phyloP scores from a whole-genome alignment of 1,140 invertebrate genomes.

The Drosophila pachea region DNA sequence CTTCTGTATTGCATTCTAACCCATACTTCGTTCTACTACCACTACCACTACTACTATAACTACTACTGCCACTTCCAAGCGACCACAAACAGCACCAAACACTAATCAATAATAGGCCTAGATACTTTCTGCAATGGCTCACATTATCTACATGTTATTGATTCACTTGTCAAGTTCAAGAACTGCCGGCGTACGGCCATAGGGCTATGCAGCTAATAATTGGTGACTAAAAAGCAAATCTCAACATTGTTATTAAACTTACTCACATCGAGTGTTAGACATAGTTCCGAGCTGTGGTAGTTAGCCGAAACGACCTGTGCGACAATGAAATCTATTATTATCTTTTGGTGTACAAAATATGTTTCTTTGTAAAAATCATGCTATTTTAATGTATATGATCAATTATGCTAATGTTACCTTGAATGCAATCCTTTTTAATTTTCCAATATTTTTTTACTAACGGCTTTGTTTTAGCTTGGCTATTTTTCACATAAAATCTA shows the following conservation, averaged over 20 bases:
- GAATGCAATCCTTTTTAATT: constrained; percentile 13
- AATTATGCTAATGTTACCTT: constrained; percentile 18
- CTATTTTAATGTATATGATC: constrained; percentile 62
- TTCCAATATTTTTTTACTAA: constrained; percentile 18
- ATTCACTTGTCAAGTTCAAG: constrained; percentile 33
- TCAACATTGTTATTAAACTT: constrained; percentile 18
- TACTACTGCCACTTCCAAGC: constrained; percentile 43
- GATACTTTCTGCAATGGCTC: constrained; percentile 50
- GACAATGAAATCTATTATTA: constrained; percentile 41
- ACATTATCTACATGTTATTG: constrained; percentile 39
- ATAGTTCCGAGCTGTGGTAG: constrained; percentile 17
- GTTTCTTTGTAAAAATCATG: constrained; percentile 59
- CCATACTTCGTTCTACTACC: constrained; percentile 48
- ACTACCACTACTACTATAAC: constrained; percentile 21
- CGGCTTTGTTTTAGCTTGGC: constrained; percentile 43
- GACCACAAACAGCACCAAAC: constrained; percentile 63
- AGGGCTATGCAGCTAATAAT: constrained; percentile 21
- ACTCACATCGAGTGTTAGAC: constrained; percentile 31
- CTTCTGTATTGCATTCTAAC: constrained; percentile 70
- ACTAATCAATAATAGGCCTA: constrained; percentile 58
- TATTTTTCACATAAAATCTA: constrained; percentile 17
- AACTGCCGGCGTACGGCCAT: constrained; percentile 7
- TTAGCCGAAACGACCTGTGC: constrained; percentile 13
- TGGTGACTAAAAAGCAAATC: constrained; percentile 24
- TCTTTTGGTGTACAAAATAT: constrained; percentile 47